These are phyloP conservation scores for Dermatemys mawii DNA, from an alignment of 2,113 vertebrate genomes.

Conservation along the genomic window DNA sequence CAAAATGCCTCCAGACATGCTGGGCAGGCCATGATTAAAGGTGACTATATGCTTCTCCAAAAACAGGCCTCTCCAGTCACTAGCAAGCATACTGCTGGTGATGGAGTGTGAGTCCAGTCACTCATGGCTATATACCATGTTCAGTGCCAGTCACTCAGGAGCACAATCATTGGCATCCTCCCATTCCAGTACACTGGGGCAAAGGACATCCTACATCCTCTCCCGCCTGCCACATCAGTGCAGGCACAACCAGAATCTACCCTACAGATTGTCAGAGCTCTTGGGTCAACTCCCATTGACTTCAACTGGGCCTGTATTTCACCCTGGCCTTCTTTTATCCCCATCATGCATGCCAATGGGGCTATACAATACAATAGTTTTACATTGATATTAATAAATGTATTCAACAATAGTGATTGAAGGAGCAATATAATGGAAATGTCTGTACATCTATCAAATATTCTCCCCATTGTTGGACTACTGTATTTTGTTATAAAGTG, in stretches of 20 bases:
- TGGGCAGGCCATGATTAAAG: background rate
- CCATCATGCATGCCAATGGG: fast-evolving
- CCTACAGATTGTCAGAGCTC: background rate
- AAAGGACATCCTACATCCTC: background rate
- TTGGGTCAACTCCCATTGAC: background rate
- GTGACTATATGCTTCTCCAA: background rate
- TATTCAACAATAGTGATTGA: background rate
- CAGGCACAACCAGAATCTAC: background rate
- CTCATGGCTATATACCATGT: background rate
- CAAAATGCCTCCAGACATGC: background rate
- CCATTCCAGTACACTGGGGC: background rate
- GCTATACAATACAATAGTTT: background rate
- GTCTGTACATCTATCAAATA: background rate
- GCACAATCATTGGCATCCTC: background rate
- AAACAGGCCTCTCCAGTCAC: background rate
- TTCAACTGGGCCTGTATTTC: background rate
- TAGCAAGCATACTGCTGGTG: background rate
- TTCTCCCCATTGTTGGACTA: background rate
- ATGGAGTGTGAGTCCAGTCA: background rate
- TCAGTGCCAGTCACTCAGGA: background rate
- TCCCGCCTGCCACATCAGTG: background rate
- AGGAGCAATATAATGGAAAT: background rate
- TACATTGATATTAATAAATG: background rate
- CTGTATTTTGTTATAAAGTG: background rate
- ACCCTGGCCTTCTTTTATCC: background rate